Base-by-base conservation (phyloP, 2,888 invertebrate genomes). In the Antitype chi region DNA sequence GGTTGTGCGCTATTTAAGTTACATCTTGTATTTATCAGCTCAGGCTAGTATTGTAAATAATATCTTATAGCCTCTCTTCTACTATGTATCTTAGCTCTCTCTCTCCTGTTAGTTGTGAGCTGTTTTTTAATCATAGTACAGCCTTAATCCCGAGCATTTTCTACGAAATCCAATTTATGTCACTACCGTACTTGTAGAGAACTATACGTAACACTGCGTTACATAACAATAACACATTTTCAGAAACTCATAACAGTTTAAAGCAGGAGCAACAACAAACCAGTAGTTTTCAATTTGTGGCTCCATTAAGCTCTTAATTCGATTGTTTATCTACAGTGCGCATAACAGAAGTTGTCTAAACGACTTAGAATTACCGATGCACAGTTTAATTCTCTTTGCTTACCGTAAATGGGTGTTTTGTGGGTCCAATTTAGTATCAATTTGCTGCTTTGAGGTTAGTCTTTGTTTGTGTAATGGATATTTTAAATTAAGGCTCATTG, bases 211-310 rank as follows among this genome's bases (percentile, higher is more conserved):
- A 66, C 20, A 62, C 32, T 52, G 23, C 17, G 25, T 67, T 47
- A 67, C 23, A 66, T 77, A 32, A 79, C 25, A 20, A 38, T 66
- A 25, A 53, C 62, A 52, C 53, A 28, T 66, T 72, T 47, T 13
- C 57, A 49, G 43, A 70, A 59, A 70, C 59, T 81, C 63, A 78
- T 85, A 74, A 76, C 78, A 75, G 60, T 66, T 82, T 80, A 80
- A 79, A 80, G 53, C 79, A 90, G 90, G 88, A 90, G 89, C 87
- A 92, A 90, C 88, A 87, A 87, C 89, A 88, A 90, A 92, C 93
- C 92, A 90, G 92, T 93, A 92, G 90, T 90, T 87, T 89, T 92
- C 91, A 92, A 91, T 94, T 94, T 91, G 92, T 85, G 92, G 93
- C 90, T 92, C 92, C 85, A 82, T 93, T 90, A 90, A 91, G 90